A percentile compares a stretch with the other conserved stretches of the same genome.
Evolutionary conservation across 2,113 vertebrate species (phyloP).

Genomic region (Hoplias malabaricus): DNA sequence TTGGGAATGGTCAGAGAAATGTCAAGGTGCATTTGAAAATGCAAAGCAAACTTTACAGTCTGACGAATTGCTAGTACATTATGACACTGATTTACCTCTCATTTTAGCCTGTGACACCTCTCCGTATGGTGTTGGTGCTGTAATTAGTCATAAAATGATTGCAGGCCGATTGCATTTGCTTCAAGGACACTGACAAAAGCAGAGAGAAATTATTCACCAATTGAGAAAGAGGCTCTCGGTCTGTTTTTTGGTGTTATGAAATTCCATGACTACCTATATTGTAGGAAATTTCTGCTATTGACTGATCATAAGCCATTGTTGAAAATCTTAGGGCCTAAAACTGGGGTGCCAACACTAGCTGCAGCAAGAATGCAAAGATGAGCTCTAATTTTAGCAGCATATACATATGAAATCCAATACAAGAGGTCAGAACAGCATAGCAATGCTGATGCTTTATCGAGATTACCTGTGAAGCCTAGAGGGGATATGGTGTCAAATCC

Average conservation of each 20-base stretch:
- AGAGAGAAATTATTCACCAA: slow-evolving; percentile 10
- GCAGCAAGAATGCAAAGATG: slow-evolving; percentile 27
- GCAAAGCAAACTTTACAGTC: neutral
- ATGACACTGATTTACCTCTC: neutral
- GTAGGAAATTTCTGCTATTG: slow-evolving; percentile 7
- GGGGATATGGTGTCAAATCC: too few relatives aligned
- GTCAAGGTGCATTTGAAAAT: neutral
- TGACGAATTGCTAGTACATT: neutral
- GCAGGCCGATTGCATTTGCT: slow-evolving; percentile 10
- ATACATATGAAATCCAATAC: slow-evolving; percentile 33
- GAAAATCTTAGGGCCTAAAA: slow-evolving; percentile 33
- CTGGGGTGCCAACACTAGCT: slow-evolving; percentile 18
- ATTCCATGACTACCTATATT: slow-evolving; percentile 33
- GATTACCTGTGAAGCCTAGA: too few relatives aligned
- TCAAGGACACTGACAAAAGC: slow-evolving; percentile 38
- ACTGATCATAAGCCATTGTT: slow-evolving; percentile 28
- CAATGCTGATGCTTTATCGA: slow-evolving; percentile 27
- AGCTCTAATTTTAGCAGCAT: slow-evolving; percentile 25
- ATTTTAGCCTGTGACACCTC: slow-evolving; percentile 18
- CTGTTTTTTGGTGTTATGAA: slow-evolving; percentile 25
- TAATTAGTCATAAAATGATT: slow-evolving; percentile 20
- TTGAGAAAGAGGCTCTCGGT: slow-evolving; percentile 23
- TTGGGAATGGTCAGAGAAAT: slow-evolving; percentile 6
- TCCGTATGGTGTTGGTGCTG: too few relatives aligned
- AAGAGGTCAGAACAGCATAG: slow-evolving; percentile 28